A percentile compares a stretch with the other conserved stretches of the same genome.
phyloP scores from a whole-genome alignment of 37 sponge, comb jelly and placozoan genomes.

The Halichondria panicea region DNA sequence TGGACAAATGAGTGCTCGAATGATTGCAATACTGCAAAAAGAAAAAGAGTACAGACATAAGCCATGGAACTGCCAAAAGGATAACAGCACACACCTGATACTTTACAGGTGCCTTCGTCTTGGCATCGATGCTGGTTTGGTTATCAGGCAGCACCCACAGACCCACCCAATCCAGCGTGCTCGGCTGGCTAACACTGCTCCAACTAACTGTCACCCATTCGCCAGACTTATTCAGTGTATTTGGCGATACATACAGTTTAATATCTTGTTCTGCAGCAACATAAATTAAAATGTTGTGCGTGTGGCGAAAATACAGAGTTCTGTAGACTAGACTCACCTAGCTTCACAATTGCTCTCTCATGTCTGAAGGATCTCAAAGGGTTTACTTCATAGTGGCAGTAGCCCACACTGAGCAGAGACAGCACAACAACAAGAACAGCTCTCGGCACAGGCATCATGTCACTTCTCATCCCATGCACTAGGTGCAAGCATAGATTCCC shows the following conservation, averaged over 20 bases:
- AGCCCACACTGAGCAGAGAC: too few species aligned
- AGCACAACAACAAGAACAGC: too few species aligned
- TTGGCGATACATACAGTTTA: neutral
- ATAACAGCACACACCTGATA: slow-evolving; percentile 26
- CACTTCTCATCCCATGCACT: too few species aligned
- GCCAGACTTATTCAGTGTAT: slow-evolving; percentile 14
- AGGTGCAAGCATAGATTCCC: too few species aligned
- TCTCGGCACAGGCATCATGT: too few species aligned
- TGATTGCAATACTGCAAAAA: slow-evolving; percentile 14
- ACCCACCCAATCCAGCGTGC: slow-evolving; percentile 49
- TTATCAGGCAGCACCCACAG: slow-evolving; percentile 43
- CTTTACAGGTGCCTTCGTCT: slow-evolving; percentile 52
- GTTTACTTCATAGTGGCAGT: neutral
- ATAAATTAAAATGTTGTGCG: neutral
- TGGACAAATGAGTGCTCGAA: neutral
- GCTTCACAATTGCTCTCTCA: slow-evolving; percentile 5
- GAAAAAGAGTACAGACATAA: neutral
- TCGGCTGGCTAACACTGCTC: slow-evolving; percentile 15
- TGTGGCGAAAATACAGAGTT: neutral
- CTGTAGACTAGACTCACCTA: slow-evolving; percentile 14
- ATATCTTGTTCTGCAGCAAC: slow-evolving; percentile 4
- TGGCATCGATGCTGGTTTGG: slow-evolving; percentile 24
- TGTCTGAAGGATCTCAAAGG: slow-evolving; percentile 13
- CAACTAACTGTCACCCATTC: slow-evolving; percentile 55
- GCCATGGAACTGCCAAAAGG: neutral